A percentile compares a stretch with the other conserved stretches of the same genome.
phyloP scores from a whole-genome alignment of 2,797 vertebrate species.

The Xerus rutilus region DNA sequence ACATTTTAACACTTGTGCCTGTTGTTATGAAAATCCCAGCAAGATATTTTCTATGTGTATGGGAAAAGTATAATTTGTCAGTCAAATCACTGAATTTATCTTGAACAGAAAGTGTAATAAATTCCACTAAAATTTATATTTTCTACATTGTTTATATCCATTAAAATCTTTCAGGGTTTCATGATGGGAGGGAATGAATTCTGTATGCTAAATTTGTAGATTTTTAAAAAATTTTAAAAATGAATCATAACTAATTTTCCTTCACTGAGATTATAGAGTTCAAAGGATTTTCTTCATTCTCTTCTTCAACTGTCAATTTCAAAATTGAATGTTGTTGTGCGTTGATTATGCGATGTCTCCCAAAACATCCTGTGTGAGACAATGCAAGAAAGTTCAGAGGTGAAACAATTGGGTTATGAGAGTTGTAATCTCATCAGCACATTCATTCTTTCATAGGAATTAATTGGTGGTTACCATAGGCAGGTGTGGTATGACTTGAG shows the following conservation, averaged over 20 bases:
- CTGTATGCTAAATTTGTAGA: not conserved
- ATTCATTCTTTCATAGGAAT: too few species aligned
- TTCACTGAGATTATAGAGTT: not conserved
- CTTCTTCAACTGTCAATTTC: not conserved
- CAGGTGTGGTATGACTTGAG: too few species aligned
- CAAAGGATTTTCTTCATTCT: not conserved
- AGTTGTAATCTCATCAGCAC: too few species aligned
- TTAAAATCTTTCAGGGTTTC: not conserved
- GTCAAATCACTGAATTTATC: slow-evolving; percentile 19
- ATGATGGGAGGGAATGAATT: not conserved
- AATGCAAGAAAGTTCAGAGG: too few species aligned
- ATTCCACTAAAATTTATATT: not conserved
- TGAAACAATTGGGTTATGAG: too few species aligned
- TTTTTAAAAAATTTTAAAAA: not conserved
- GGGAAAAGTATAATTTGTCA: not conserved
- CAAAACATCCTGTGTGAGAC: too few species aligned
- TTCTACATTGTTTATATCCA: not conserved
- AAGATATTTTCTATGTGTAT: not conserved
- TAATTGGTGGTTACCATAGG: too few species aligned
- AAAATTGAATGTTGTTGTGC: not conserved
- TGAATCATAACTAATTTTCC: not conserved
- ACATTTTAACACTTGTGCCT: slow-evolving; percentile 96
- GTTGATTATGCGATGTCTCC: too few species aligned
- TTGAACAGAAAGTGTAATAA: not conserved
- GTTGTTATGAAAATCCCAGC: slow-evolving; percentile 52